Evolutionary conservation across 2,113 vertebrate genomes (phyloP), one percentile per base, ranked within the genome.

Genomic region (Nerophis lumbriciformis): DNA sequence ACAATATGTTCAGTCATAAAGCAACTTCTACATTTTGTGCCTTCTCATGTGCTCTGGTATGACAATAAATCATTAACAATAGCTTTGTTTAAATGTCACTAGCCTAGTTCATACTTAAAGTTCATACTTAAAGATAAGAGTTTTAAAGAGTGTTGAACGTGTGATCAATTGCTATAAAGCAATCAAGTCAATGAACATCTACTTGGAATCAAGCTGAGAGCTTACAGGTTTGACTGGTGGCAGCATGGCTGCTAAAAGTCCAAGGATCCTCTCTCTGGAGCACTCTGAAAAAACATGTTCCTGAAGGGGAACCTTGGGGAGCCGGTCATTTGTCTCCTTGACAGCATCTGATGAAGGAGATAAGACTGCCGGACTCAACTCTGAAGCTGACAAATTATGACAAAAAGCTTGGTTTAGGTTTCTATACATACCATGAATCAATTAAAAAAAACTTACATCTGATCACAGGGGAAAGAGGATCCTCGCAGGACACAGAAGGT

Each of bases 211-310:
- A 45, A 45, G 28, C 28, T 28, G 28, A 12, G 51, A 4, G 56
- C 68, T 2, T 90, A 99, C 97, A 16, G 76, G 90, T 88, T 93
- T 94, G 59, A 92, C 87, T 63, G 94, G 93, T 39, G 97, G 96
- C 72, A 99, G 77, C 97, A 97, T 97, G 76, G 96, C 96, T 38
- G 96, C 94, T 65, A 99, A 74, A 35, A 99, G 85, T 10, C 96
- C 97, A 65, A 99, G 87, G 78, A 98, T 95, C 83, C 97, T 95
- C 87, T 99, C 97, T 81, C 95, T 93, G 68, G 95, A 98, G 78
- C 95, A 98, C 65, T 99, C 95, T 0, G 97, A 94, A 76, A 99
- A 99, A 56, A 98, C 92, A 47, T 97, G 93, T 4, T 95, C 95
- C 65, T 94, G 94, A 60, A 90, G 90, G 8, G 90, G 92, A 36